A percentile compares a stretch with the other conserved stretches of the same genome.
Evolutionary conservation across 2,797 vertebrate genomes (phyloP).

Genomic region (Dicrostonyx torquatus): DNA sequence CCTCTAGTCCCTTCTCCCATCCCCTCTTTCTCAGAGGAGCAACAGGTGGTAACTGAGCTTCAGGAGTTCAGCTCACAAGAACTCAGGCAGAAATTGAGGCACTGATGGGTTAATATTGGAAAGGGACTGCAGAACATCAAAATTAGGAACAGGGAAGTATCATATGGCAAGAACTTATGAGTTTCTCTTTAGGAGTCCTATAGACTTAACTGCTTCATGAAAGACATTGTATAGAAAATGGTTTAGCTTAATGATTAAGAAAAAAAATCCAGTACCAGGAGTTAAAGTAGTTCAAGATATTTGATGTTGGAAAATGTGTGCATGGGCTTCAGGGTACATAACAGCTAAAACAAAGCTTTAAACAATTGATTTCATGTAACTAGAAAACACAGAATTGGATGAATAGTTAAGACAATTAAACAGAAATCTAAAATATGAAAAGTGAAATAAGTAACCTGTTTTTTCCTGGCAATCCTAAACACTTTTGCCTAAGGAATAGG

Average conservation of each 20-base stretch:
- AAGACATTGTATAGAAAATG: too few relatives aligned
- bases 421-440: not conserved
- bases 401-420: not conserved
- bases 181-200: not conserved
- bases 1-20: accelerated
- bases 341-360: not conserved
- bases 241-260: not conserved
- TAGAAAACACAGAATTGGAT: not conserved
- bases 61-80: not conserved
- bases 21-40: not conserved
- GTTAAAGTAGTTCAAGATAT: not conserved
- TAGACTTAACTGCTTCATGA: not conserved
- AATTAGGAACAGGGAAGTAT: not conserved
- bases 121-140: not conserved
- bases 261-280: not conserved
- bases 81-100: not conserved
- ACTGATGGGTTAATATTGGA: not conserved
- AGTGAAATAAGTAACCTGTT: not conserved
- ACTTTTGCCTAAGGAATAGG: not conserved
- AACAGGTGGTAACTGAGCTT: not conserved
- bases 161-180: too few relatives aligned
- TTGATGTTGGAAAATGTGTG: not conserved
- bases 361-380: not conserved
- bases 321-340: not conserved
- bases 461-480: not conserved